Evolutionary conservation across 2,888 invertebrate genomes (phyloP).

Genomic region (Plebejus anna): DNA sequence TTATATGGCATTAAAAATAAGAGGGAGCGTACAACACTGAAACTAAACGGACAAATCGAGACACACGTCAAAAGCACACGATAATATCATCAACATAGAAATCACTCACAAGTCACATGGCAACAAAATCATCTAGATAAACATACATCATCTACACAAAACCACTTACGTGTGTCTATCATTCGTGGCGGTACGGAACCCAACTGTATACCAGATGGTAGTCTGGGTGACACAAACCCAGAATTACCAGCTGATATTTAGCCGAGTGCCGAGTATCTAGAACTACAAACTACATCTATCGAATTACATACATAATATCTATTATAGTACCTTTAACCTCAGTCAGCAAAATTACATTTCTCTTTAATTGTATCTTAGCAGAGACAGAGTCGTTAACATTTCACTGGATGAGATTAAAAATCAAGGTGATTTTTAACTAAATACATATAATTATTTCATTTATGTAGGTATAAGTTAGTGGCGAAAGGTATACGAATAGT

Average conservation of each 20-base stretch:
- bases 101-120: constrained; percentile 45
- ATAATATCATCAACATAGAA: constrained; percentile 27
- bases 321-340: neutral
- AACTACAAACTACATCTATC: constrained; percentile 31
- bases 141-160: constrained; percentile 26
- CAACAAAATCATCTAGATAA: constrained; percentile 40
- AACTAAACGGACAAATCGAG: constrained; percentile 39
- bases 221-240: constrained; percentile 89
- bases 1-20: neutral
- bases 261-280: constrained; percentile 49
- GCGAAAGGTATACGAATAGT: too few species aligned
- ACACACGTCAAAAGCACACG: constrained; percentile 48
- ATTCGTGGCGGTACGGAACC: constrained; percentile 45
- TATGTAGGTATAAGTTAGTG: too few species aligned
- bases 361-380: neutral
- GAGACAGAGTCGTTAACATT: neutral
- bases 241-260: constrained; percentile 99
- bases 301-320: constrained; percentile 17
- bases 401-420: neutral
- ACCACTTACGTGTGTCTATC: constrained; percentile 63
- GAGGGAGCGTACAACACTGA: constrained; percentile 28
- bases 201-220: constrained; percentile 91
- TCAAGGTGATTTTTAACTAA: too few species aligned
- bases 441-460: too few species aligned
- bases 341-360: neutral